Evolutionary conservation across 2,797 vertebrate species (phyloP).

Genomic region (Clarias pachynema): DNA sequence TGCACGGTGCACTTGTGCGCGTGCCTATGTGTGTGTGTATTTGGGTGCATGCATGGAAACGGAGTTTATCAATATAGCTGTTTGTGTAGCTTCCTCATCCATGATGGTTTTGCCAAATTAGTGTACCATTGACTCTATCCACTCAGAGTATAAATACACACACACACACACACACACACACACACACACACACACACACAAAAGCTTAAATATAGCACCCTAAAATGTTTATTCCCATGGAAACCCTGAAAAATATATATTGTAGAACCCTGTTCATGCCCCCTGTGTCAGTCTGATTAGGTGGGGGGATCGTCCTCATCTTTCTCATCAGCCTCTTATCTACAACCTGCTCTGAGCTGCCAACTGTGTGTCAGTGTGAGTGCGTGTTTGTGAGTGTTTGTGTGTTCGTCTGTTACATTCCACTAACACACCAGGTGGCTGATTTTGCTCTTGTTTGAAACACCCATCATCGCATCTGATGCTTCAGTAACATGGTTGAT

Average conservation of each 20-base stretch:
- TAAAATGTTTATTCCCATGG: background rate
- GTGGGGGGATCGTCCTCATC: background rate
- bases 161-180: background rate
- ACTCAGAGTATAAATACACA: no score
- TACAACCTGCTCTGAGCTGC: background rate
- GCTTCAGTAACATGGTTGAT: no score
- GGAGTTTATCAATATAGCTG: background rate
- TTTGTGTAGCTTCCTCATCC: background rate
- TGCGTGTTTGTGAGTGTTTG: slow-evolving; percentile 1
- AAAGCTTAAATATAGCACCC: background rate
- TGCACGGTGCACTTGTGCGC: background rate
- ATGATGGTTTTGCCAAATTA: background rate
- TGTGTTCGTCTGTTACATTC: slow-evolving; percentile 1
- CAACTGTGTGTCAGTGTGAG: background rate
- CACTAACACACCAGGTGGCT: slow-evolving; percentile 6
- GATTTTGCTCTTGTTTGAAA: background rate
- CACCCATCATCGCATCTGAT: slow-evolving; percentile 9
- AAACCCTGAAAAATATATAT: background rate
- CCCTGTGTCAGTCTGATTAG: background rate
- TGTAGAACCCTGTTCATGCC: background rate
- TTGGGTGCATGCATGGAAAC: background rate
- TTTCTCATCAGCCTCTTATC: background rate
- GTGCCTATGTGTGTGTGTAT: background rate
- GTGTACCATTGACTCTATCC: background rate
- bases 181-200: no score